Percentiles rank a stretch among this genome's conserved stretches.
These are phyloP conservation scores for Hecatera dysodea DNA, from an alignment of 2,888 invertebrate species.

Conservation along the genomic window DNA sequence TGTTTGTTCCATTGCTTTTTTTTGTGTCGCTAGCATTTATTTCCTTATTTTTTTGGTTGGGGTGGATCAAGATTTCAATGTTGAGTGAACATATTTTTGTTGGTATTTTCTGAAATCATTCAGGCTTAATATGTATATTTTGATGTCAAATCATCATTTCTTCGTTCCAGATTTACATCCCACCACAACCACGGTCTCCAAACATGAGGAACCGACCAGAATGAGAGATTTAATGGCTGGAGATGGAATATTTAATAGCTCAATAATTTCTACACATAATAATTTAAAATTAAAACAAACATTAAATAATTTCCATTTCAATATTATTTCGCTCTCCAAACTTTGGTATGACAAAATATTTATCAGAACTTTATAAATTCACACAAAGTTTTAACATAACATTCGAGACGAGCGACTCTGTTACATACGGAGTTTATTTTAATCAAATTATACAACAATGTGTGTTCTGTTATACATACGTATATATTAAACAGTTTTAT, in stretches of 20 bases:
- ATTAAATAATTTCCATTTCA: conserved; percentile 8
- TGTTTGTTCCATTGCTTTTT: background rate
- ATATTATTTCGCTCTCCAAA: conserved; percentile 10
- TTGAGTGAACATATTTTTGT: too few species aligned
- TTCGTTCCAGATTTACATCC: too few species aligned
- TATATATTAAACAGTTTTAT: conserved; percentile 3
- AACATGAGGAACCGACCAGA: too few species aligned
- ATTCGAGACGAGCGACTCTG: conserved; percentile 16
- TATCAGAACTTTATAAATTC: conserved; percentile 38
- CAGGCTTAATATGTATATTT: too few species aligned
- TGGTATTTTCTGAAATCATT: too few species aligned
- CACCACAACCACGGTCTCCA: too few species aligned
- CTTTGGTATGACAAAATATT: conserved; percentile 38
- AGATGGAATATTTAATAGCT: too few species aligned
- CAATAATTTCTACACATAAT: background rate
- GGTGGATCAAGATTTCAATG: too few species aligned
- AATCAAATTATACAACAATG: conserved; percentile 53
- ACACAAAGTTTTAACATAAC: conserved; percentile 35
- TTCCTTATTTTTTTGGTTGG: background rate
- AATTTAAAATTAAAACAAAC: background rate
- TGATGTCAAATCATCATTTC: too few species aligned
- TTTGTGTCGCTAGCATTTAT: background rate
- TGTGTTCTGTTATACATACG: conserved; percentile 11
- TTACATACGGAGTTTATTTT: conserved; percentile 45
- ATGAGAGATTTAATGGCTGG: too few species aligned